Evolutionary conservation across 2,888 invertebrate species (phyloP), one percentile per base, ranked within the genome.

Genomic region (Saturnia pavonia): DNA sequence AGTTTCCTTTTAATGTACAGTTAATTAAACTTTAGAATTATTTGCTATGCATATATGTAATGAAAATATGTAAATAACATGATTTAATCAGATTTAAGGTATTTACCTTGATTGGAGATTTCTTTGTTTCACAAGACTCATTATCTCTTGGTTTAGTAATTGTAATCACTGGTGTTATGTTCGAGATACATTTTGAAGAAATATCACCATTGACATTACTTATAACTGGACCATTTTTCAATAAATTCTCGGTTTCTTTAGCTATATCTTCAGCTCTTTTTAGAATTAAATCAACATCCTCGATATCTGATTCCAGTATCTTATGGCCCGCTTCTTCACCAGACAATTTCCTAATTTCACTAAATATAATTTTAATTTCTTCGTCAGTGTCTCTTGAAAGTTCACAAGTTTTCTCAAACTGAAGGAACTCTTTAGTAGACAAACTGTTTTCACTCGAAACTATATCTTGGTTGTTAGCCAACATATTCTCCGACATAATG

Each of bases 301-400:
- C 92, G 22, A 83, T 80, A 75, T 92, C 91, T 16, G 88, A 89
- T 40, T 80, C 82, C 54, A 91, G 77, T 42, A 86, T 80, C 63
- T 80, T 85, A 71, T 86, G 87, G 63, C 84, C 83, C 54, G 81
- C 84, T 72, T 83, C 85, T 67, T 74, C 73, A 45, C 83, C 85
- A 51, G 95, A 91, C 66, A 95, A 83, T 74, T 96, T 95, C 76
- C 95, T 95, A 4, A 96, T 96, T 88, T 96, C 96, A 80, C 94
- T 95, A 77, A 96, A 95, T 83, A 96, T 96, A 86, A 95, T 95
- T 76, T 95, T 96, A 12, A 96, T 95, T 87, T 96, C 96, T 69
- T 95, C 94, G 77, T 95, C 95, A 67, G 91, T 92, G 70, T 89
- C 93, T 75, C 89, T 93, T 72, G 84, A 90, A 6, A 83, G 82